Evolutionary conservation across 2,888 invertebrate species (phyloP).

Genomic region (Polydrusus tereticollis): DNA sequence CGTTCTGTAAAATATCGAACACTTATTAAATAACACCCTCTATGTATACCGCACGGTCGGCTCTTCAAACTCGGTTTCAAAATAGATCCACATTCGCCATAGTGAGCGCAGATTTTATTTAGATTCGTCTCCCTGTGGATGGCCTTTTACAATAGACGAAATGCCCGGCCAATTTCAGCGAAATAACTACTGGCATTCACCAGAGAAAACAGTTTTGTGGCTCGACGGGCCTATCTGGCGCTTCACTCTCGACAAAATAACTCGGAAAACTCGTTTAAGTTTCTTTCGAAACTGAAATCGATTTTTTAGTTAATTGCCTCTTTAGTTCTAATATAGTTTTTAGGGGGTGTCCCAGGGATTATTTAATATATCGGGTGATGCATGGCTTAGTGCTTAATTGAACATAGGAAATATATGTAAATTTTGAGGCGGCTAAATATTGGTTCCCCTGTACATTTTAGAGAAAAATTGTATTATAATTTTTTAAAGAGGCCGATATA

Average conservation of each 20-base stretch:
- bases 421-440: too few relatives aligned
- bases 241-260: slow-evolving; percentile 13
- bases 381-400: too few relatives aligned
- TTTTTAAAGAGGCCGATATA: too few relatives aligned
- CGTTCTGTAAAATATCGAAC: too few relatives aligned
- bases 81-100: background rate
- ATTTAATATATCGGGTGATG: too few relatives aligned
- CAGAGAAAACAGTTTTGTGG: slow-evolving; percentile 7
- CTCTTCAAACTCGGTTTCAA: too few relatives aligned
- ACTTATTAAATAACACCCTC: too few relatives aligned
- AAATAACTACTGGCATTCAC: slow-evolving; percentile 13
- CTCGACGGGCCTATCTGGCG: slow-evolving; percentile 16
- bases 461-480: too few relatives aligned
- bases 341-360: background rate
- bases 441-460: too few relatives aligned
- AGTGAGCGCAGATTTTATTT: slow-evolving; percentile 10
- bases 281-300: slow-evolving; percentile 13
- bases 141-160: slow-evolving; percentile 11
- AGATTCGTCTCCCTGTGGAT: slow-evolving; percentile 8
- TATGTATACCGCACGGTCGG: too few relatives aligned
- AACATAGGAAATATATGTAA: too few relatives aligned
- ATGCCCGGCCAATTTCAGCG: slow-evolving; percentile 7
- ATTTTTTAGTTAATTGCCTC: slow-evolving; percentile 14
- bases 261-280: slow-evolving; percentile 23
- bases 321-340: slow-evolving; percentile 7